These are phyloP conservation scores for Crotalus tigris DNA, from an alignment of 2,113 vertebrate species.

Conservation along the genomic window DNA sequence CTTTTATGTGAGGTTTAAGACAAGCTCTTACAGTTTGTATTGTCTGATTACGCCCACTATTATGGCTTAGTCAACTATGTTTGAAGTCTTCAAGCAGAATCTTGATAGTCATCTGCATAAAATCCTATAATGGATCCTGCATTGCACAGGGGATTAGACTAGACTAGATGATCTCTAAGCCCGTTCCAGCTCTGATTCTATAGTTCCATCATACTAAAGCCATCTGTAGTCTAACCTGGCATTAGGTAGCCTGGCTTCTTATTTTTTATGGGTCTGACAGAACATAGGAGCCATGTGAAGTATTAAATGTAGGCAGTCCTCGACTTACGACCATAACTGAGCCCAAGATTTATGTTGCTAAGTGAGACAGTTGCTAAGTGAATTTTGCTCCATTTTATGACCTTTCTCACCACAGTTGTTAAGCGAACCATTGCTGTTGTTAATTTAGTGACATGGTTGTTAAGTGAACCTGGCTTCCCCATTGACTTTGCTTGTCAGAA, in stretches of 20 bases:
- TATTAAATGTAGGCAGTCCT: not conserved
- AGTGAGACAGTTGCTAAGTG: too few relatives aligned
- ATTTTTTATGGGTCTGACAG: not conserved
- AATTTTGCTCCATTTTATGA: too few relatives aligned
- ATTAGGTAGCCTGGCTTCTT: not conserved
- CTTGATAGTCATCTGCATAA: not conserved
- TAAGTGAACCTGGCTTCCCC: too few relatives aligned
- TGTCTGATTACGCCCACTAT: not conserved
- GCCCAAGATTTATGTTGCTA: too few relatives aligned
- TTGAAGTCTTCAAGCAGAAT: not conserved
- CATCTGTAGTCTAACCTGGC: not conserved
- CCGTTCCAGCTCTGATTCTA: not conserved
- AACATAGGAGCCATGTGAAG: not conserved
- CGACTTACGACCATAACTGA: too few relatives aligned
- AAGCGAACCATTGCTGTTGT: too few relatives aligned
- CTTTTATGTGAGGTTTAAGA: not conserved
- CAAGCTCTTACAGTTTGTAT: not conserved
- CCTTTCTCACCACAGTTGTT: too few relatives aligned
- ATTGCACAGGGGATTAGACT: not conserved
- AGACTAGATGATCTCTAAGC: not conserved
- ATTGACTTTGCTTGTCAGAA: too few relatives aligned
- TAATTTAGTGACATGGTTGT: too few relatives aligned
- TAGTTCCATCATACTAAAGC: not conserved
- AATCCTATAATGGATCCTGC: not conserved
- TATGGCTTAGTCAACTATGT: not conserved